Evolutionary conservation across 2,797 vertebrate genomes (phyloP).

Genomic region (Sebastes itinus): DNA sequence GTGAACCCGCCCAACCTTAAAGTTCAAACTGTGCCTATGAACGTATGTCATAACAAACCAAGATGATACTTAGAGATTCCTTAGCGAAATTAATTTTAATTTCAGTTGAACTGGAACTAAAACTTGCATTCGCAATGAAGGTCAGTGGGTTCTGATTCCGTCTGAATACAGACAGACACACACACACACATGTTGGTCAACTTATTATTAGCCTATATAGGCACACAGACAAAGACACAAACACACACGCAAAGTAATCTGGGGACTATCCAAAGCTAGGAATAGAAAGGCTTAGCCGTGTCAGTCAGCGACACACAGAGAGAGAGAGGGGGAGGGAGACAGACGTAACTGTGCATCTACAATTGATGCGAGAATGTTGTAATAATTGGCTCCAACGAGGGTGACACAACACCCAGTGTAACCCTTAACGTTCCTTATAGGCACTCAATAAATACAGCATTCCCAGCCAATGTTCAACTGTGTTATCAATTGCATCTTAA

Average conservation of each 20-base stretch:
- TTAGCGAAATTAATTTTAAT: not conserved
- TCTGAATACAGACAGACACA: not conserved
- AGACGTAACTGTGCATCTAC: slow-evolving; percentile 24
- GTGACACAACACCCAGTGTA: not conserved
- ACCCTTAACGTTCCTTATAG: not conserved
- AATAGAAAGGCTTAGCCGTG: slow-evolving; percentile 84
- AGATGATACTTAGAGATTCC: not conserved
- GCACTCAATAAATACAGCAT: not conserved
- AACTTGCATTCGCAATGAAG: not conserved
- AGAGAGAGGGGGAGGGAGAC: not conserved
- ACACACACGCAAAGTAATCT: slow-evolving; percentile 74
- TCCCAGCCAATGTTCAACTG: not conserved
- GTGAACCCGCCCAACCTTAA: too few relatives aligned
- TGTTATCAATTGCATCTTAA: not conserved
- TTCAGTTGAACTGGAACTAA: not conserved
- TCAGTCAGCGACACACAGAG: slow-evolving; percentile 50
- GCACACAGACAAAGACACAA: slow-evolving; percentile 27
- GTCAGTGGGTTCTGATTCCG: not conserved
- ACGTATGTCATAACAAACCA: not conserved
- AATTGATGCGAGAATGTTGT: slow-evolving; percentile 24
- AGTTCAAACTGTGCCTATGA: not conserved
- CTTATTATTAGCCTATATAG: slow-evolving; percentile 24
- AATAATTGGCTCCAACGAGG: slow-evolving; percentile 28
- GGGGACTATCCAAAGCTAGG: slow-evolving; percentile 73
- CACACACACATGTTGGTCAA: not conserved